Conservation (phyloP, 1,140 invertebrate species). For the Argopecten irradians region DNA sequence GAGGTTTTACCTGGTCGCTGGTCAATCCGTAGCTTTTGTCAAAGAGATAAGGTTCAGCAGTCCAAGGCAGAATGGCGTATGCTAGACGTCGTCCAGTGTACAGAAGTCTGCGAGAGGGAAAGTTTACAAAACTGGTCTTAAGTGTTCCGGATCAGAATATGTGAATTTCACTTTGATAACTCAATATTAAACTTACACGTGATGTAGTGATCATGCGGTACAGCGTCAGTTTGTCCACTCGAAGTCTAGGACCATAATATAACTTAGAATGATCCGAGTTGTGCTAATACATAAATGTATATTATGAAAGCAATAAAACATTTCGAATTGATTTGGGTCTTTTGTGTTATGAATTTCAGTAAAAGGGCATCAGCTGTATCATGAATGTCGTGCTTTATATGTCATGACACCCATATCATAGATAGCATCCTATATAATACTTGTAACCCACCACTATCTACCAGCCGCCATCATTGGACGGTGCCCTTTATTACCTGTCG, state of each 20-base stretch:
- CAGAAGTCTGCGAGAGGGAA: constrained; percentile 41
- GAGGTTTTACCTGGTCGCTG: constrained; percentile 45
- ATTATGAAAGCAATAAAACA: background rate
- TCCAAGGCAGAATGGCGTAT: constrained; percentile 39
- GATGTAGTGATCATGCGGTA: background rate
- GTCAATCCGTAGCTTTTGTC: constrained; percentile 37
- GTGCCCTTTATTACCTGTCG: constrained; percentile 60
- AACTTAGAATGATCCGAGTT: too few relatives aligned
- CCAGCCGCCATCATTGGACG: background rate
- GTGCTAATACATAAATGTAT: too few relatives aligned
- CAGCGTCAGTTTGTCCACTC: background rate
- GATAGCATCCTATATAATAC: background rate
- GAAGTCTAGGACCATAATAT: background rate
- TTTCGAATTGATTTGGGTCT: background rate
- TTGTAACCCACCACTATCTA: background rate
- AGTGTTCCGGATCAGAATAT: background rate
- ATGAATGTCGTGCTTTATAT: background rate
- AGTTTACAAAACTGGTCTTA: background rate
- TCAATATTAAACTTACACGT: background rate
- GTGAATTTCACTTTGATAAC: background rate
- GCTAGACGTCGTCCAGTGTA: constrained; percentile 38
- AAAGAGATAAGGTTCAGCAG: constrained; percentile 40
- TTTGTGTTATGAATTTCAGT: background rate
- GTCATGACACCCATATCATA: background rate
- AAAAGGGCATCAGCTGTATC: too few relatives aligned